Percentiles rank a stretch among this genome's conserved stretches.
Evolutionary conservation across 1,140 invertebrate genomes (phyloP).

Genomic region (Oryctes rhinoceros): DNA sequence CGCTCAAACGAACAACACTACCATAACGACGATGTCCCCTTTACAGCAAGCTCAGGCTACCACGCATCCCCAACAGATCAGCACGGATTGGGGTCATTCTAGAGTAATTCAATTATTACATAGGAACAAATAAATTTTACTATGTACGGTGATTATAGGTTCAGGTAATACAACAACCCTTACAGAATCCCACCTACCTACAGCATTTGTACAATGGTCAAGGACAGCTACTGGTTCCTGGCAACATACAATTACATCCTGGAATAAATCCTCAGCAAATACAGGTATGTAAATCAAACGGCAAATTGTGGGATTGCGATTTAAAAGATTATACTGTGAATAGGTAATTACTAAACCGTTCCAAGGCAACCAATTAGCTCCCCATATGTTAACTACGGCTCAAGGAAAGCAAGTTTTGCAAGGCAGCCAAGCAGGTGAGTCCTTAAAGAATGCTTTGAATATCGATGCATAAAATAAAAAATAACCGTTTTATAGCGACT

Average conservation of each 20-base stretch:
- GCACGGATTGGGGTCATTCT: conserved; percentile 57
- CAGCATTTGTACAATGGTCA: conserved; percentile 83
- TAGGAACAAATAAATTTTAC: neutral
- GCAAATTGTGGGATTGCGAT: neutral
- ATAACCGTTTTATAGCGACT: conserved; percentile 60
- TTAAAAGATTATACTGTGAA: neutral
- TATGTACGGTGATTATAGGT: conserved; percentile 41
- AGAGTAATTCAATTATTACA: conserved; percentile 39
- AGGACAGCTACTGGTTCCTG: conserved; percentile 79
- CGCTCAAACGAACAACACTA: conserved; percentile 57
- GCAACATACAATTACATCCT: conserved; percentile 78
- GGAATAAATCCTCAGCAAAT: conserved; percentile 82
- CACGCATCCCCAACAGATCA: conserved; percentile 59
- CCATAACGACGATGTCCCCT: conserved; percentile 61
- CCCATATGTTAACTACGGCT: conserved; percentile 80
- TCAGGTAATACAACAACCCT: conserved; percentile 84
- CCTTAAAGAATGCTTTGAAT: neutral
- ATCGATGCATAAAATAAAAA: neutral
- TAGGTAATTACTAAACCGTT: conserved; percentile 80
- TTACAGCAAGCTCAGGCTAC: conserved; percentile 60
- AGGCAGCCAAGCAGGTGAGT: conserved; percentile 65
- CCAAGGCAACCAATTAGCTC: conserved; percentile 77
- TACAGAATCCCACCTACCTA: conserved; percentile 79
- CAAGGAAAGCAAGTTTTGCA: conserved; percentile 74
- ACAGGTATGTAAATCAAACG: conserved; percentile 64